These are phyloP conservation scores for Xestia rhomboidea DNA, from an alignment of 2,888 invertebrate genomes.

Conservation along the genomic window DNA sequence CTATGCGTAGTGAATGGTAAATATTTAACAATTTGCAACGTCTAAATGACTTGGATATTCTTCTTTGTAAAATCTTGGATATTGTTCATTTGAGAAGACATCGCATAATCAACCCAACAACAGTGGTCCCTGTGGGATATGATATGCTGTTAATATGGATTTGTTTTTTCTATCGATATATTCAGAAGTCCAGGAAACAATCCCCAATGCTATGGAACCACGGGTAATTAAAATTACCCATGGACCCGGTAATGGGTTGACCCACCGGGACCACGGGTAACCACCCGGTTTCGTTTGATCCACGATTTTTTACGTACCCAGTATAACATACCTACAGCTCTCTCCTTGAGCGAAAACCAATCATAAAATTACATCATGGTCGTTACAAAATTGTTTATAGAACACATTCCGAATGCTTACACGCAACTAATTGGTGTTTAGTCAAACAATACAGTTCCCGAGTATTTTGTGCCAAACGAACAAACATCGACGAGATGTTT, in stretches of 20 bases:
- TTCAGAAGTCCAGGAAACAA: too few species aligned
- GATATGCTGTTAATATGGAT: too few species aligned
- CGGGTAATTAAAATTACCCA: too few species aligned
- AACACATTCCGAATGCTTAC: conserved; percentile 34
- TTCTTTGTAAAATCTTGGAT: neutral
- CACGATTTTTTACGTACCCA: too few species aligned
- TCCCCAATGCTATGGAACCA: too few species aligned
- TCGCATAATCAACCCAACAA: too few species aligned
- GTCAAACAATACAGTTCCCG: conserved; percentile 47
- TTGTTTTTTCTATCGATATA: too few species aligned
- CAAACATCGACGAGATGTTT: conserved; percentile 36
- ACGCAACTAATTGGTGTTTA: conserved; percentile 59
- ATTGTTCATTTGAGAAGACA: neutral
- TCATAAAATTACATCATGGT: neutral
- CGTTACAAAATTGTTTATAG: conserved; percentile 40
- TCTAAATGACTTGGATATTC: neutral
- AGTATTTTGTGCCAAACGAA: conserved; percentile 40
- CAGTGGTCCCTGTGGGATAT: too few species aligned
- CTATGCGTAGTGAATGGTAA: conserved; percentile 3
- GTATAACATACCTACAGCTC: too few species aligned
- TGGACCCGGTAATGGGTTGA: too few species aligned
- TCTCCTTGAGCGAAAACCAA: neutral
- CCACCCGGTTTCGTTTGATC: too few species aligned
- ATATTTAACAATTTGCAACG: neutral
- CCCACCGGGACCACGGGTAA: too few species aligned